Percentiles rank a stretch among this genome's conserved stretches.
Conservation (phyloP, 2,797 vertebrate species). For the Cirrhinus mrigala region DNA sequence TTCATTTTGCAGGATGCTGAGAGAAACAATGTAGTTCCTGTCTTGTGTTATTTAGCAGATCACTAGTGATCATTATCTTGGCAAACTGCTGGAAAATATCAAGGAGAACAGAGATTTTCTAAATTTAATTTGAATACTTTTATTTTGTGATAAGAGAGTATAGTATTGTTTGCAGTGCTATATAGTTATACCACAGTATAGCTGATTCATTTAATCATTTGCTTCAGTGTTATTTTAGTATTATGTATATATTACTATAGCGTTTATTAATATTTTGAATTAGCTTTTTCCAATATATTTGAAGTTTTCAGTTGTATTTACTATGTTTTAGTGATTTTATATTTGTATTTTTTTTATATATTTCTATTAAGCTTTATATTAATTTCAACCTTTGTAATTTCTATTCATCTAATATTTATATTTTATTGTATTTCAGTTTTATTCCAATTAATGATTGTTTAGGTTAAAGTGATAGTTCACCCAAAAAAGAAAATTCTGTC, state of each 20-base stretch:
- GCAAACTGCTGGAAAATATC: background rate
- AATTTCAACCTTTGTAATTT: background rate
- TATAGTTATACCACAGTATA: background rate
- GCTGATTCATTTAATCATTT: background rate
- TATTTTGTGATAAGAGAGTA: background rate
- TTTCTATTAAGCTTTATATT: background rate
- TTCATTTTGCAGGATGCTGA: background rate
- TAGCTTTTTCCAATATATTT: background rate
- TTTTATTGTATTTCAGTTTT: background rate
- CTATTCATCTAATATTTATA: background rate
- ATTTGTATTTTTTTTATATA: background rate
- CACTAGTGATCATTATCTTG: background rate
- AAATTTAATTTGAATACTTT: background rate
- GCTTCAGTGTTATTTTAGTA: background rate
- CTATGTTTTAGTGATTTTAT: background rate
- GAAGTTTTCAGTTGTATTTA: background rate
- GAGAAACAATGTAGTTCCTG: constrained; percentile 35
- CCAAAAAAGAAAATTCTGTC: too few species aligned
- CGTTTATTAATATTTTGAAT: background rate
- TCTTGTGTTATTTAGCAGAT: constrained; percentile 1
- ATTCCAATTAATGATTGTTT: background rate
- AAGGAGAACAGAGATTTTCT: background rate
- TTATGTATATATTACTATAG: background rate
- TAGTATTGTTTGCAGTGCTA: background rate
- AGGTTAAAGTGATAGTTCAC: background rate